These are phyloP conservation scores for Asbolus verrucosus DNA, from an alignment of 1,140 invertebrate species.

Conservation along the genomic window DNA sequence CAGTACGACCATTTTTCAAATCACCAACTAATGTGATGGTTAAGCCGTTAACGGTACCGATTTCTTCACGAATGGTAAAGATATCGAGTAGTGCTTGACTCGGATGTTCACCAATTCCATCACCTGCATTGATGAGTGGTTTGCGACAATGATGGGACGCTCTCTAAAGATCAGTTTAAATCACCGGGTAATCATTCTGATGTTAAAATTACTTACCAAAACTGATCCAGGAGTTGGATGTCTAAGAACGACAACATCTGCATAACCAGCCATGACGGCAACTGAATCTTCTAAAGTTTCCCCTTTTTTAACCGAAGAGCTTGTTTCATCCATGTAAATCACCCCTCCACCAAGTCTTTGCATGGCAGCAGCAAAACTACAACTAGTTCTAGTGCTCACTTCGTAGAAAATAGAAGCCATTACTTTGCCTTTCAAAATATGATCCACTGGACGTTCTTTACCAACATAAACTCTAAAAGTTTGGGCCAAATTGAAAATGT, in stretches of 20 bases:
- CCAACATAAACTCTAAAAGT: slow-evolving; percentile 83
- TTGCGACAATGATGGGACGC: slow-evolving; percentile 85
- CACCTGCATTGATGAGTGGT: slow-evolving; percentile 97
- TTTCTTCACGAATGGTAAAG: slow-evolving; percentile 98
- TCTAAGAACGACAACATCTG: slow-evolving; percentile 93
- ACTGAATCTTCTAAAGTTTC: slow-evolving; percentile 94
- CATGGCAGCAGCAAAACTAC: slow-evolving; percentile 97
- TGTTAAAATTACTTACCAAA: slow-evolving; percentile 72
- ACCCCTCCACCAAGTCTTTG: slow-evolving; percentile 93
- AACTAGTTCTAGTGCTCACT: slow-evolving; percentile 94
- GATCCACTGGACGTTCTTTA: slow-evolving; percentile 87
- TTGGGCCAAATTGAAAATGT: slow-evolving; percentile 95
- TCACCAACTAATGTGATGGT: slow-evolving; percentile 96
- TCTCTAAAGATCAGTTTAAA: slow-evolving; percentile 68
- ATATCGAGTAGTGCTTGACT: slow-evolving; percentile 98
- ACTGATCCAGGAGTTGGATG: slow-evolving; percentile 96
- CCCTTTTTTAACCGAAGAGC: slow-evolving; percentile 96
- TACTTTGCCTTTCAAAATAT: slow-evolving; percentile 92
- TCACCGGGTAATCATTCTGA: neutral
- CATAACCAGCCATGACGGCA: slow-evolving; percentile 86
- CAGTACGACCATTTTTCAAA: slow-evolving; percentile 96
- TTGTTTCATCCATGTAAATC: slow-evolving; percentile 87
- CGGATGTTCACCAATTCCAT: slow-evolving; percentile 98
- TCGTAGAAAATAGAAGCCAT: slow-evolving; percentile 98
- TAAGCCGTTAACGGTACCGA: slow-evolving; percentile 96